phyloP scores from a whole-genome alignment of 2,888 invertebrate species.

The Syrphus vitripennis region DNA sequence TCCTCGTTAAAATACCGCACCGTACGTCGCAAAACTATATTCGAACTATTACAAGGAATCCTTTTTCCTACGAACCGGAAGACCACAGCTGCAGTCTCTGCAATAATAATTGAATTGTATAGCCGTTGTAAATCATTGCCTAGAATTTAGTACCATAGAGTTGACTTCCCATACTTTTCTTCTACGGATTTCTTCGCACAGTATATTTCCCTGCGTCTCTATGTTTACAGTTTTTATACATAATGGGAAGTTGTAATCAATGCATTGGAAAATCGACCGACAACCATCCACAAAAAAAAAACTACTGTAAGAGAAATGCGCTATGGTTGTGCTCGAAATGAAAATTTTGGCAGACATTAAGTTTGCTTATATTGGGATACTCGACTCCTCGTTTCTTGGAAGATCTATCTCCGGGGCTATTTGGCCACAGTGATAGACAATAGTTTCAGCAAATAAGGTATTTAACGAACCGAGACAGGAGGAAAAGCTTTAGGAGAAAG shows the following conservation, averaged over 20 bases:
- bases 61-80: neutral
- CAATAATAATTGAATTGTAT: slow-evolving; percentile 47
- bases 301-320: neutral
- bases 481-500: neutral
- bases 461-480: slow-evolving; percentile 18
- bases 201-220: neutral
- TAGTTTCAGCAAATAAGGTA: slow-evolving; percentile 21
- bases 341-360: neutral
- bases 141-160: slow-evolving; percentile 10
- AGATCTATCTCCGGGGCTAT: neutral
- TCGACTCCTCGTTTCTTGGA: neutral
- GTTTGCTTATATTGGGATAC: slow-evolving; percentile 10
- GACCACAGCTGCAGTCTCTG: slow-evolving; percentile 27
- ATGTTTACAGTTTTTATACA: neutral
- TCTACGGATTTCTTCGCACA: neutral
- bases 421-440: neutral
- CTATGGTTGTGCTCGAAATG: neutral
- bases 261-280: slow-evolving; percentile 8
- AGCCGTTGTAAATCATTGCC: slow-evolving; percentile 45
- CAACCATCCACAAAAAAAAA: neutral
- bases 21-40: neutral
- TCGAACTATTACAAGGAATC: slow-evolving; percentile 4
- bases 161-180: slow-evolving; percentile 15
- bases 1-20: slow-evolving; percentile 22
- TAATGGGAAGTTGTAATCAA: neutral